Evolutionary conservation across 2,797 vertebrate genomes (phyloP), one percentile per base, ranked within the genome.

Genomic region (Hypotaenidia philippensis): DNA sequence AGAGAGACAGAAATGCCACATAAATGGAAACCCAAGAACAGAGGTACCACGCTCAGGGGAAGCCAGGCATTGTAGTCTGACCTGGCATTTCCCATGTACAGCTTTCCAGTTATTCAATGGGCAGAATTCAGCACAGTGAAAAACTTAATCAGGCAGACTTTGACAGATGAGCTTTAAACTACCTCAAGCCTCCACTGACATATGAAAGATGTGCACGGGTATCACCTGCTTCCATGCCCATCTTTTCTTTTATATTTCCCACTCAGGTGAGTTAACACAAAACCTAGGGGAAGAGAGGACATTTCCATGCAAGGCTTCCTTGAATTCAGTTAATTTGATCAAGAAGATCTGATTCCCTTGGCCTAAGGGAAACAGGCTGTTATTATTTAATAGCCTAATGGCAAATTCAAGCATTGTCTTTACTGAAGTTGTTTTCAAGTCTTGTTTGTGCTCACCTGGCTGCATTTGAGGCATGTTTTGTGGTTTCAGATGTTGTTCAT

Each of bases 91-190:
- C 40, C 23, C 10, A 36, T 75, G 21, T 70, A 75, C 83, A 21
- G 11, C 14, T 63, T 40, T 69, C 21, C 44, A 36, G 10, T 83
- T 76, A 41, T 18, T n/a, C 34, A 38, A 11, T 0, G 2, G 59
- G 34, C 31, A 81, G 16, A 93, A 81, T 86, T 78, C 63, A 78
- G 27, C 38, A 40, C 2, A 3, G 59, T 75, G 36, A 84, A 93
- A 76, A 91, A 75, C 60, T 53, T 52, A n/a, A 70, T 80, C 65
- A 31, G 38, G 40, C 31, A 41, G 36, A 29, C 31, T 72, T 81
- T 93, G 89, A 61, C 60, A 78, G 44, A 71, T 89, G 80, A 95
- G 45, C 65, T 92, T 85, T 89, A 55, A 92, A 61, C 29, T 68
- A 60, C 27, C 38, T 47, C 50, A 77, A 18, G 26, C 68, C 29